Base-by-base conservation (phyloP, 2,113 vertebrate species). In the Rhabdomys dilectus region DNA sequence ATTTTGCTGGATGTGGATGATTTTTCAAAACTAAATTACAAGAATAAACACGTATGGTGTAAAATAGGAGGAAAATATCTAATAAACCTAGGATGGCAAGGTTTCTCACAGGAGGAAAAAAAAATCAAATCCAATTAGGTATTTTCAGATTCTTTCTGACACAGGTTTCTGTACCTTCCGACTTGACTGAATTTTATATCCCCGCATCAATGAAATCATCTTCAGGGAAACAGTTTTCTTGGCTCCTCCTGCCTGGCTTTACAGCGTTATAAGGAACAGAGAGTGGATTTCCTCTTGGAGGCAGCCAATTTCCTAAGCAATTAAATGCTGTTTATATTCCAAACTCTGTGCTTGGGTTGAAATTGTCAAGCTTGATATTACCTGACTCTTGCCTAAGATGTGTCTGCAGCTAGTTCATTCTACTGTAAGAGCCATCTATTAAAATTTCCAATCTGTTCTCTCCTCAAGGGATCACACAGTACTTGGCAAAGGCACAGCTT, bases 361-460 rank as follows among this genome's bases (percentile, higher is more conserved):
- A 97, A 97, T 97, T 97, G 97, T 97, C 98, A 98, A 97, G 96
- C 96, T 98, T 96, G 94, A 96, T 97, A 97, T 97, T 98, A 98
- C 98, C 98, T 98, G 98, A 98, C 76, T 97, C 97, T 98, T 98
- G 97, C 96, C 97, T 96, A 97, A 97, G 96, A 98, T 66, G 85
- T 90, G 95, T 96, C 93, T 96, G 94, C 0, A 48, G 96, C 97
- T 98, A 98, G 98, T 96, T 98, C 96, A 96, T 91, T 97, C 96
- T 97, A 95, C 96, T 98, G 90, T 97, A 98, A 98, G 96, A 98
- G 97, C 96, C 96, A 97, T 98, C 98, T 98, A 98, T 98, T 98
- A 98, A 98, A 98, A 98, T 98, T 98, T 98, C 97, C 98, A 98
- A 98, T 98, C 98, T 99, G 98, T 97, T 98, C 97, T 98, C 98